Percentiles rank a stretch among this genome's conserved stretches.
These are phyloP conservation scores for Leptinotarsa texana DNA, from an alignment of 1,140 invertebrate genomes.

Conservation along the genomic window DNA sequence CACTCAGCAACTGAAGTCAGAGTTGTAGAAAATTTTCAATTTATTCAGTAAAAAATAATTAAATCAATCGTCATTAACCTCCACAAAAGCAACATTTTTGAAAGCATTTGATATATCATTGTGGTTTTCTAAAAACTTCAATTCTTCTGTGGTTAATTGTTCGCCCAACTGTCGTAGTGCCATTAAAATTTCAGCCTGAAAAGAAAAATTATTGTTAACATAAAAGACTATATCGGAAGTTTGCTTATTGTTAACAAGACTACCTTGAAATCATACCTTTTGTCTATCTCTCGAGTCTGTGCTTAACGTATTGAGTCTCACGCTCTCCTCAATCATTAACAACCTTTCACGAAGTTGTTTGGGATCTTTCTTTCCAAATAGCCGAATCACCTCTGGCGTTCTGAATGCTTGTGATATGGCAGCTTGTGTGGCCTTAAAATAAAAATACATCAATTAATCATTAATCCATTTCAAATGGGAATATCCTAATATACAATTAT, in stretches of 20 bases:
- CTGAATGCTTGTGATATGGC: slow-evolving; percentile 78
- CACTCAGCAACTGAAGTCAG: no score
- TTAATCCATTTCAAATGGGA: no score
- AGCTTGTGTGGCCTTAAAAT: slow-evolving; percentile 70
- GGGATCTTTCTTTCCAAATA: slow-evolving; percentile 80
- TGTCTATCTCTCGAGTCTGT: slow-evolving; percentile 54
- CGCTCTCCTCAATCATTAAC: slow-evolving; percentile 60
- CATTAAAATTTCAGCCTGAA: slow-evolving; percentile 68
- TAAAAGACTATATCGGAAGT: no score
- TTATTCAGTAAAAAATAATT: neutral
- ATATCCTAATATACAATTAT: no score
- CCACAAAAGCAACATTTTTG: slow-evolving; percentile 49
- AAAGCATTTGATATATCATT: slow-evolving; percentile 44
- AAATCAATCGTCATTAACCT: slow-evolving; percentile 19
- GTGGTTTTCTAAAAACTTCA: slow-evolving; percentile 62
- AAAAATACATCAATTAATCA: neutral
- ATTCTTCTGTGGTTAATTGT: slow-evolving; percentile 63
- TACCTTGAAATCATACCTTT: slow-evolving; percentile 43
- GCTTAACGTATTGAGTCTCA: slow-evolving; percentile 60
- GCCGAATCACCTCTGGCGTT: slow-evolving; percentile 76
- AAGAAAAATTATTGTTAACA: slow-evolving; percentile 35
- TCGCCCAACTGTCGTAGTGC: slow-evolving; percentile 73
- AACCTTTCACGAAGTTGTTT: slow-evolving; percentile 67
- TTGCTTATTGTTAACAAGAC: neutral
- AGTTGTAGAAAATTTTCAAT: no score